Base-by-base conservation (phyloP, 2,888 invertebrate species). In the Muscina levida region DNA sequence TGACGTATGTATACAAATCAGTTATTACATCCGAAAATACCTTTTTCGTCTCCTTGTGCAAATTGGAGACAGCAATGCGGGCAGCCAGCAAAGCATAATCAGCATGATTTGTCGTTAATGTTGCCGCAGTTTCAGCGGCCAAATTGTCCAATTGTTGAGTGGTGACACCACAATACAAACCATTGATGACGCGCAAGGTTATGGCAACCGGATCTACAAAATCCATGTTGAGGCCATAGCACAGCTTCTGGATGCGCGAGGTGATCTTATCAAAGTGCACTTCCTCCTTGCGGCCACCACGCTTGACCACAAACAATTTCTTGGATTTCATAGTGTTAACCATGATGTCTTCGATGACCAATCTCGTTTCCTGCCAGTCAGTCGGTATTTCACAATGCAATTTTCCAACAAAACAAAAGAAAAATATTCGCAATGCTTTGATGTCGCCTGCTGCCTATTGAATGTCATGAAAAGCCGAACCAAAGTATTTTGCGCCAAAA, bases 191-290 rank as follows among this genome's bases (percentile, higher is more conserved):
- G 91, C 97, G 97, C 83, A 96, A 91, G 0, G 97, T 97, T 80
- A 97, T 96, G 62, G 94, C 92, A 10, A 96, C 98, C 37, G 99
- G 98, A 89, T 98, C 98, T 24, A 99, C 95, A 92, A 96, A 98
- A 83, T 98, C 97, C 95, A 95, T 95, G 89, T 99, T 97, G 67
- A 99, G 92, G 22, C 97, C 97, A 92, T 98, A 98, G 88, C 98
- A 98, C 74, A 99, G 92, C 88, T 98, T 98, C 86, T 96, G 94
- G 65, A 99, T 97, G 86, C 99, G 93, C 0, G 97, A 97, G 0
- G 99, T 99, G 80, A 99, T 99, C 92, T 99, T 99, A 91, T 99
- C 99, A 88, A 98, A 96, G 91, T 97, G 97, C 0, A 99, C 96
- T 85, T 95, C 95, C 89, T 99, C 98, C 87, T 95, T 94, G 71